A percentile compares a stretch with the other conserved stretches of the same genome.
These are phyloP conservation scores for Caenorhabditis sp. DNA, from an alignment of 2,888 invertebrate species.

Conservation along the genomic window DNA sequence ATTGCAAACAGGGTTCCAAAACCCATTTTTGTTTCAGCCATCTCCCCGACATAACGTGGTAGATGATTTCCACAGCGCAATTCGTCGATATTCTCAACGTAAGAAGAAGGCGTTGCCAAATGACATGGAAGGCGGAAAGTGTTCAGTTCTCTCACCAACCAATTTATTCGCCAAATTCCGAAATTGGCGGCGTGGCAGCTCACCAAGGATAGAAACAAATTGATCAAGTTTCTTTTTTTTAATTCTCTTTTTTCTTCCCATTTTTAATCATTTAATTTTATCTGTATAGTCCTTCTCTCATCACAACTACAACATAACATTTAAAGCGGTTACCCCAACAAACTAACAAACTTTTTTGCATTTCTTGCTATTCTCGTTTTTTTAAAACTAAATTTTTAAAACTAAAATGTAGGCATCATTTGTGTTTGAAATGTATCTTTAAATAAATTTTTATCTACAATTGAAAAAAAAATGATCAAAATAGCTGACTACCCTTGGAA, in stretches of 20 bases:
- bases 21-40: too few species aligned
- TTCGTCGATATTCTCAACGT: conserved; percentile 68
- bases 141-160: conserved; percentile 61
- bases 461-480: neutral
- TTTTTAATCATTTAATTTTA: neutral
- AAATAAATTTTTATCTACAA: neutral
- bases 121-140: conserved; percentile 55
- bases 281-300: too few species aligned
- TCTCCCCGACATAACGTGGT: conserved; percentile 38
- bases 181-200: conserved; percentile 60
- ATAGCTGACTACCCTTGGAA: conserved; percentile 20
- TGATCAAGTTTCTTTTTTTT: neutral
- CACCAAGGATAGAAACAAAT: conserved; percentile 44
- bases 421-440: neutral
- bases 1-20: too few species aligned
- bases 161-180: conserved; percentile 61
- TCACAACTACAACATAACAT: neutral
- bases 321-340: conserved; percentile 12
- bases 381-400: neutral
- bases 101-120: conserved; percentile 62
- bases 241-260: neutral
- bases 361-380: conserved; percentile 26
- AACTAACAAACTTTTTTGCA: conserved; percentile 8
- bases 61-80: conserved; percentile 65
- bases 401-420: neutral